These are phyloP conservation scores for Rhodeus uyekii DNA, from an alignment of 2,797 vertebrate genomes.

Conservation along the genomic window DNA sequence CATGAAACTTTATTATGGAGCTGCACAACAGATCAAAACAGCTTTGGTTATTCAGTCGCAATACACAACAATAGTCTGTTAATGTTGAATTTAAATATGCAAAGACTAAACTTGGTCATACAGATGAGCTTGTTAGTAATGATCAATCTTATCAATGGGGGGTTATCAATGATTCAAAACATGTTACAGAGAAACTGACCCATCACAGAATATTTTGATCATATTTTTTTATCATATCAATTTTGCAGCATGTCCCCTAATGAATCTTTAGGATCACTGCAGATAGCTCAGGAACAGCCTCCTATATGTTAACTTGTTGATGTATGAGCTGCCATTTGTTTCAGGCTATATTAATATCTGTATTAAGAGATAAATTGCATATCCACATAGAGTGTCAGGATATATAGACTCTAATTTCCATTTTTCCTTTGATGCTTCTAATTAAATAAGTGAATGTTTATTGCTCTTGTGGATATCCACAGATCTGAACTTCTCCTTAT, in stretches of 20 bases:
- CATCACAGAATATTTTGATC: background rate
- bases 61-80: conserved; percentile 15
- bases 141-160: background rate
- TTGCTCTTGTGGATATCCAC: conserved; percentile 2
- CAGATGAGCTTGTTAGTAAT: conserved; percentile 10
- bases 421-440: background rate
- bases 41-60: conserved; percentile 2
- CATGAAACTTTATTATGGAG: conserved; percentile 28
- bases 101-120: conserved; percentile 17
- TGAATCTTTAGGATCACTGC: background rate
- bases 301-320: background rate
- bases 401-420: background rate
- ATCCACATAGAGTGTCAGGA: background rate
- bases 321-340: background rate
- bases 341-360: background rate
- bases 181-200: conserved; percentile 10
- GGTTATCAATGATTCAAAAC: conserved; percentile 2
- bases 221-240: background rate
- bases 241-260: background rate
- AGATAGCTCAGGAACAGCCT: background rate
- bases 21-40: conserved; percentile 18
- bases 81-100: background rate
- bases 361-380: background rate
- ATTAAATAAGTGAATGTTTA: background rate
- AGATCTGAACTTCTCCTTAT: background rate